Evolutionary conservation across 1,140 invertebrate species (phyloP).

Genomic region (Drusus annulatus): DNA sequence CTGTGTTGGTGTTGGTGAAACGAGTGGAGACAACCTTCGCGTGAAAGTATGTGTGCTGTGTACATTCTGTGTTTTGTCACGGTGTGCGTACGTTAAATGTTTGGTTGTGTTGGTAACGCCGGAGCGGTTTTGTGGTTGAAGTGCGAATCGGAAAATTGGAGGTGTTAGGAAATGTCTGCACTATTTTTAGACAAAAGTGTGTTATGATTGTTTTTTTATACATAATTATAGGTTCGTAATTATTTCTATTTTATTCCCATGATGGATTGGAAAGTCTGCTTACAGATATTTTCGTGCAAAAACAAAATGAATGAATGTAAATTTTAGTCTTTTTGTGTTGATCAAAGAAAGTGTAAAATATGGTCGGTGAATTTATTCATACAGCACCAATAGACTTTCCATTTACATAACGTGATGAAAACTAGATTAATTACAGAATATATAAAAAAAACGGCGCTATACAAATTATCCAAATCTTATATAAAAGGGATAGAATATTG

Average conservation of each 20-base stretch:
- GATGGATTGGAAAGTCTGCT: not conserved
- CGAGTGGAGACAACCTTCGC: not conserved
- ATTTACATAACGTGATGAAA: no score
- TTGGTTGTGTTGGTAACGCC: not conserved
- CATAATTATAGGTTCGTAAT: not conserved
- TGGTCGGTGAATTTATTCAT: no score
- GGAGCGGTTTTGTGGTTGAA: slow-evolving; percentile 15
- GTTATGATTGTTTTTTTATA: not conserved
- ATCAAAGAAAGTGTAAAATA: no score
- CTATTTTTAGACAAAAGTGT: not conserved
- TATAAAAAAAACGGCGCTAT: no score
- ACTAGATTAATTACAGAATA: no score
- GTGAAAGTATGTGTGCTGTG: not conserved
- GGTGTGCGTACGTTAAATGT: not conserved
- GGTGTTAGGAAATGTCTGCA: not conserved
- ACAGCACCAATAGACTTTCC: no score
- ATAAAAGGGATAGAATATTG: no score
- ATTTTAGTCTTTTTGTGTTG: no score
- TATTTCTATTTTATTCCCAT: not conserved
- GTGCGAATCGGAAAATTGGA: not conserved
- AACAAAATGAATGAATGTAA: no score
- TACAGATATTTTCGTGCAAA: no score
- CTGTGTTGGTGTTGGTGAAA: slow-evolving; percentile 18
- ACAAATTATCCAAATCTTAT: no score
- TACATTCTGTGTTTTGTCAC: slow-evolving; percentile 6